These are phyloP conservation scores for Anthoscopus minutus DNA, from an alignment of 2,113 vertebrate genomes.

Conservation along the genomic window DNA sequence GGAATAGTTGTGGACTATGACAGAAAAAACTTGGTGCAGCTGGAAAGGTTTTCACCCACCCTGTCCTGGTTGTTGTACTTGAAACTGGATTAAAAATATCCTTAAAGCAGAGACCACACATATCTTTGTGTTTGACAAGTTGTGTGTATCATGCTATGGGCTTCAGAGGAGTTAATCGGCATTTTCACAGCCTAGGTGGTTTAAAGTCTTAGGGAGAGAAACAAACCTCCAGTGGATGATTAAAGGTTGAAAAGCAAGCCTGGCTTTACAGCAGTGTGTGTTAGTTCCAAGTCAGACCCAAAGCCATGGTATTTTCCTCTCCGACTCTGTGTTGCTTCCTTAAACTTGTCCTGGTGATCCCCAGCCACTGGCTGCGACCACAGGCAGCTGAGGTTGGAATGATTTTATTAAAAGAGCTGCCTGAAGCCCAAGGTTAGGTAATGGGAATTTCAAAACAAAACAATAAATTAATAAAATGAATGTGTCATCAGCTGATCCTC, in stretches of 20 bases:
- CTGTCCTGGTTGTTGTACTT: background rate
- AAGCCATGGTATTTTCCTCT: background rate
- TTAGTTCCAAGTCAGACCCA: background rate
- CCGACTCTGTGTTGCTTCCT: fast-evolving
- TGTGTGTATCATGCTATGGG: too few species aligned
- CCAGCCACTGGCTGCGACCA: background rate
- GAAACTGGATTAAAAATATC: background rate
- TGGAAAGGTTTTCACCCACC: background rate
- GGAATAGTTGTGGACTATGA: background rate
- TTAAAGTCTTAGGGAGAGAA: background rate
- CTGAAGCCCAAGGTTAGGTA: slow-evolving; percentile 30
- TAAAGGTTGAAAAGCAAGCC: background rate
- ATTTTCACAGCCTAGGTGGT: background rate
- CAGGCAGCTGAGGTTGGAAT: background rate
- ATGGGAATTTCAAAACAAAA: slow-evolving; percentile 2
- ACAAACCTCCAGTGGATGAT: background rate
- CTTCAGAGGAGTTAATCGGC: background rate
- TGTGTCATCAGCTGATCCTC: slow-evolving; percentile 59
- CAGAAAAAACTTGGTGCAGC: background rate
- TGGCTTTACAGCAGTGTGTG: background rate
- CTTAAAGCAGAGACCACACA: background rate
- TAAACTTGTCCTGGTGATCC: background rate
- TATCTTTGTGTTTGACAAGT: background rate
- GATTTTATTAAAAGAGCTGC: background rate
- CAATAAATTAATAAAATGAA: slow-evolving; percentile 59